Percentiles rank a stretch among this genome's conserved stretches.
These are phyloP conservation scores for Globodera ellingtonae DNA, from an alignment of 1,140 invertebrate species.

Conservation along the genomic window DNA sequence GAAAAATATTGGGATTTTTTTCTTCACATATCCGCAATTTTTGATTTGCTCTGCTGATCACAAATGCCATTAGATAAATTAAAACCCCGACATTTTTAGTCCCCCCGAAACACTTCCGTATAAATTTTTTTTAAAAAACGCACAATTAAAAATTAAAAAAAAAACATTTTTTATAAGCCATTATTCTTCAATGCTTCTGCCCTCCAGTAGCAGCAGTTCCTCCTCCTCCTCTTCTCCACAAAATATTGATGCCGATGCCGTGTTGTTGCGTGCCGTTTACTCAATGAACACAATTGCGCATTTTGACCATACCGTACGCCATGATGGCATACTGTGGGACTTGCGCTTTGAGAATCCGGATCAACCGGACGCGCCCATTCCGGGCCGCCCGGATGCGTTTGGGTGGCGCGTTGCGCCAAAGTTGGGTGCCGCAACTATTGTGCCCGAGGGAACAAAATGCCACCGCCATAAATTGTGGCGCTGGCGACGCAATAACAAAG, in stretches of 20 bases:
- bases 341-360: conserved; percentile 18
- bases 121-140: too few relatives aligned
- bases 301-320: conserved; percentile 24
- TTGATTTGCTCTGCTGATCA: too few relatives aligned
- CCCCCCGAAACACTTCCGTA: too few relatives aligned
- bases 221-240: not conserved
- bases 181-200: not conserved
- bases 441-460: not conserved
- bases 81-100: too few relatives aligned
- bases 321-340: conserved; percentile 27
- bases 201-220: not conserved
- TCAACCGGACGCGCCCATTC: not conserved
- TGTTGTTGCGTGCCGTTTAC: conserved; percentile 21
- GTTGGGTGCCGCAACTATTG: not conserved
- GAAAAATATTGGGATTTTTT: too few relatives aligned
- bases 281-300: conserved; percentile 11
- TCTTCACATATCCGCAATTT: too few relatives aligned
- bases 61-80: too few relatives aligned
- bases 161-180: too few relatives aligned
- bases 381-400: not conserved
- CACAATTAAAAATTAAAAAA: too few relatives aligned
- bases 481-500: not conserved
- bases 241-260: not conserved
- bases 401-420: not conserved
- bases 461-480: conserved; percentile 3